Evolutionary conservation across 37 sponge, comb jelly and placozoan genomes (phyloP).

Genomic region (Geodia barretti): DNA sequence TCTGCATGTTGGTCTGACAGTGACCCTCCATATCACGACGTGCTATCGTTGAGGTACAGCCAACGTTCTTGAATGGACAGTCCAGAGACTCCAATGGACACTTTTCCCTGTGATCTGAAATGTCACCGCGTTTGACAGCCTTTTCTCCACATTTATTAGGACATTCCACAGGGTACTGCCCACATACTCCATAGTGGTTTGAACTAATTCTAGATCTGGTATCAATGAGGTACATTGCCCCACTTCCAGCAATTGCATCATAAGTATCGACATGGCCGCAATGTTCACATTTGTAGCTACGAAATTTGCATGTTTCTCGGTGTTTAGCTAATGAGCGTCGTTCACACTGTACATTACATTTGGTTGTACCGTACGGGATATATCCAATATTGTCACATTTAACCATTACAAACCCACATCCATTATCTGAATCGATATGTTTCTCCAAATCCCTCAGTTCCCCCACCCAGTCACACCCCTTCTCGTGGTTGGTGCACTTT

Average conservation of each 20-base stretch:
- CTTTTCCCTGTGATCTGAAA: neutral
- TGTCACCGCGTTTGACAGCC: neutral
- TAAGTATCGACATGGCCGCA: neutral
- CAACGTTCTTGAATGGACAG: neutral
- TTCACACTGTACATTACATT: neutral
- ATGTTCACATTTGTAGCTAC: neutral
- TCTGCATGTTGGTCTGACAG: neutral
- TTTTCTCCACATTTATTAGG: conserved; percentile 37
- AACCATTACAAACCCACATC: conserved; percentile 10
- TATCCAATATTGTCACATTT: conserved; percentile 1
- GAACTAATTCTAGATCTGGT: neutral
- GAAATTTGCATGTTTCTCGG: neutral
- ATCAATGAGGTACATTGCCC: too few relatives aligned
- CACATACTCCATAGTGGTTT: neutral
- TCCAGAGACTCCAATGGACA: conserved; percentile 15
- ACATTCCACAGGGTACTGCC: conserved; percentile 15
- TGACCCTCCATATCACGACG: neutral
- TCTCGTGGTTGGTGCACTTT: neutral
- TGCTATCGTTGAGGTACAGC: neutral
- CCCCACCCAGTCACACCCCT: conserved; percentile 8
- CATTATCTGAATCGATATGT: neutral
- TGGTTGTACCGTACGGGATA: neutral
- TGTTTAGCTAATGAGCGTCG: neutral
- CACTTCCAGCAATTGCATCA: conserved; percentile 9
- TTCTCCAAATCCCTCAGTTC: neutral